Evolutionary conservation across 2,113 vertebrate species (phyloP), one percentile per base, ranked within the genome.

Genomic region (Prunella fulvescens): DNA sequence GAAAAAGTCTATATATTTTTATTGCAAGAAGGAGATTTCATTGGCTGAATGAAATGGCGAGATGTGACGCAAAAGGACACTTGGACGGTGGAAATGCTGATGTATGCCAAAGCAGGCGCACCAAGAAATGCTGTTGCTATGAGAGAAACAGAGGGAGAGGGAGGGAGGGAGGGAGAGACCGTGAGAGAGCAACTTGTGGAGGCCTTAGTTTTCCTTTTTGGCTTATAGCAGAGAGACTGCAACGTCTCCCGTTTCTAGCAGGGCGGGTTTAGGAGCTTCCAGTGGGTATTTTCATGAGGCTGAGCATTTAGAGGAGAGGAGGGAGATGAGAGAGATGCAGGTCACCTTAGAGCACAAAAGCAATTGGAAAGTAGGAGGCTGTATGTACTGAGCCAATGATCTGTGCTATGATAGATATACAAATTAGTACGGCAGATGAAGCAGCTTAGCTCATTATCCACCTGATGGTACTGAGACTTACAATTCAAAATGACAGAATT

Each of bases 11-110:
- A 96, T 97, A 97, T 97, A 97, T 98, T 97, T 98, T 98, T 98
- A 98, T 97, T 97, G 80, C 88, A 92, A 96, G 81, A 81, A 88
- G 90, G 76, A 97, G 94, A 91, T 98, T 97, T 97, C 98, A 98
- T 99, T 99, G 99, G 99, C 98, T 97, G 97, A 98, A 96, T 98
- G 96, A 96, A 96, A 98, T 99, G 99, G 99, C 98, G 98, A 99
- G 99, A 99, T 99, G 98, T 99, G 99, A 99, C 99, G 98, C 98
- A 97, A 97, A 97, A 98, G 98, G 98, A 98, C 97, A 98, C 92
- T 98, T 98, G 98, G 98, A 98, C 96, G 97, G 95, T 97, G 97
- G 98, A 98, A 98, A 96, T 94, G 97, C 95, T 96, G 97, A 97
- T 97, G 98, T 95, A 72, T 97, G 97, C 97, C 98, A 97, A 95